A percentile compares a stretch with the other conserved stretches of the same genome.
phyloP scores from a whole-genome alignment of 2,113 vertebrate genomes.

The Callionymus lyra region DNA sequence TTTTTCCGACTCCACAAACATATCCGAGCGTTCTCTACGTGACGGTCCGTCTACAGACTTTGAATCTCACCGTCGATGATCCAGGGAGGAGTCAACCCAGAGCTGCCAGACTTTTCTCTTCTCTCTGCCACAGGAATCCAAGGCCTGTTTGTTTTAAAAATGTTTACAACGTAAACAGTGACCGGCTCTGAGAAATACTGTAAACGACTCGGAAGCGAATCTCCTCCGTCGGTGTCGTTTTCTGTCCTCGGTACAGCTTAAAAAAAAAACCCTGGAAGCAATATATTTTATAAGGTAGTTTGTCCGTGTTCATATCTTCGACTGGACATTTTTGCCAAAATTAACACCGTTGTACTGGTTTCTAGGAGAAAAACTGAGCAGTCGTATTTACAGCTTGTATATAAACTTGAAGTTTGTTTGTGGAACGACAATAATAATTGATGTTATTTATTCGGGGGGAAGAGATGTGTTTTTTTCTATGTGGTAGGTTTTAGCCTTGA shows the following conservation, averaged over 20 bases:
- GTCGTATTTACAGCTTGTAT: slow-evolving; percentile 53
- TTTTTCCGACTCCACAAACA: too few species aligned
- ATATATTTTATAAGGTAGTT: slow-evolving; percentile 60
- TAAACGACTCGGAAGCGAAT: slow-evolving; percentile 11
- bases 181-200: slow-evolving; percentile 10
- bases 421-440: slow-evolving; percentile 44
- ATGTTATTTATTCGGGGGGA: slow-evolving; percentile 52
- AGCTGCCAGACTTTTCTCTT: slow-evolving; percentile 13
- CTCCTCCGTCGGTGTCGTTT: slow-evolving; percentile 26
- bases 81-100: background rate
- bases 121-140: slow-evolving; percentile 17
- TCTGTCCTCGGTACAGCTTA: slow-evolving; percentile 36
- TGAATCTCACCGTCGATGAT: too few species aligned
- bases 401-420: slow-evolving; percentile 53
- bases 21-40: too few species aligned
- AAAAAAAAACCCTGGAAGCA: slow-evolving; percentile 55
- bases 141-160: slow-evolving; percentile 13
- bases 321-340: slow-evolving; percentile 50
- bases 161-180: slow-evolving; percentile 54
- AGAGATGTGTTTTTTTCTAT: slow-evolving; percentile 24
- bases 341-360: slow-evolving; percentile 31
- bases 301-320: slow-evolving; percentile 32
- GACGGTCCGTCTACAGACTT: too few species aligned
- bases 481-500: slow-evolving; percentile 48
- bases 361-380: slow-evolving; percentile 23